These are phyloP conservation scores for Mobula birostris DNA, from an alignment of 2,113 vertebrate species.

Conservation along the genomic window DNA sequence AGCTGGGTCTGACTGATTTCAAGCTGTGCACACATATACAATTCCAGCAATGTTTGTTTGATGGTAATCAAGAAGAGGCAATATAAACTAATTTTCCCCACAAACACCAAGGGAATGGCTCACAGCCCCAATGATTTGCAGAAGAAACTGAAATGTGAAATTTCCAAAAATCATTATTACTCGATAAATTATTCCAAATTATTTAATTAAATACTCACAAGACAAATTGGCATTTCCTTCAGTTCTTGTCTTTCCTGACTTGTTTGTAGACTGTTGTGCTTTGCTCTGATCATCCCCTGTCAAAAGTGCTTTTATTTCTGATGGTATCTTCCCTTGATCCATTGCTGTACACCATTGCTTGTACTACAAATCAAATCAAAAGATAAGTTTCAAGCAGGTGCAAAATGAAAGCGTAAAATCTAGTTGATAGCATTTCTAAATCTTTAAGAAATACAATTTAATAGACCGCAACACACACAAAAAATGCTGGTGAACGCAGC, in stretches of 20 bases:
- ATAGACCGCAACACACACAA: not conserved
- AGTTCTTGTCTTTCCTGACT: constrained; percentile 64
- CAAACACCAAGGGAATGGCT: not conserved
- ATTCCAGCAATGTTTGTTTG: not conserved
- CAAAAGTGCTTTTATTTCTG: constrained; percentile 91
- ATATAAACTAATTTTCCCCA: not conserved
- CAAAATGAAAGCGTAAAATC: not conserved
- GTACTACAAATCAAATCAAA: constrained; percentile 64
- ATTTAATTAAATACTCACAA: constrained; percentile 52
- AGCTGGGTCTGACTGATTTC: not conserved
- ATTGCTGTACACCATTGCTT: constrained; percentile 97
- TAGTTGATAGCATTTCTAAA: not conserved
- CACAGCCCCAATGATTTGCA: not conserved
- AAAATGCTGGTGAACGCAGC: too few species aligned
- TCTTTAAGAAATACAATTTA: not conserved
- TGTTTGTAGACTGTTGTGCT: constrained; percentile 59
- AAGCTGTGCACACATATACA: not conserved
- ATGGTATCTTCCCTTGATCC: constrained; percentile 98
- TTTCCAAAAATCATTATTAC: too few species aligned
- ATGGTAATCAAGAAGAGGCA: not conserved
- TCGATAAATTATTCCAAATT: constrained; percentile 28
- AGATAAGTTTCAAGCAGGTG: not conserved
- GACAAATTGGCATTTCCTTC: constrained; percentile 58
- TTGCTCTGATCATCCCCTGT: constrained; percentile 83
- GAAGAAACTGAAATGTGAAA: too few species aligned